Percentiles rank a stretch among this genome's conserved stretches.
These are phyloP conservation scores for Coptodon bakossiorum DNA, from an alignment of 2,113 vertebrate genomes.

Conservation along the genomic window DNA sequence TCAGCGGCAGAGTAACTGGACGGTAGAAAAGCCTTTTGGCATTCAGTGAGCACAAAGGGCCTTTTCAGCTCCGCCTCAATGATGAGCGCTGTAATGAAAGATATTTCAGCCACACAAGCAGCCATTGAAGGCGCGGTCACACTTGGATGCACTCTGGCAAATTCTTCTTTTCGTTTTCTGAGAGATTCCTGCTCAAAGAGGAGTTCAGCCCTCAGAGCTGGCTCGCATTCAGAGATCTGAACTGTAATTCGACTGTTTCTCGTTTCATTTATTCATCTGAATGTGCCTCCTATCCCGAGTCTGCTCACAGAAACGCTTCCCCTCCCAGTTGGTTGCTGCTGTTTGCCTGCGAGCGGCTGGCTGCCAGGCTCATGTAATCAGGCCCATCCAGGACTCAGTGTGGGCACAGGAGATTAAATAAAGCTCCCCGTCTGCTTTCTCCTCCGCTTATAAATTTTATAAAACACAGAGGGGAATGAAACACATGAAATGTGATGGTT, in stretches of 20 bases:
- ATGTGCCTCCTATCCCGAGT: neutral
- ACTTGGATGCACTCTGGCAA: conserved; percentile 23
- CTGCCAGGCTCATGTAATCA: neutral
- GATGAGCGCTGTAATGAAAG: conserved; percentile 35
- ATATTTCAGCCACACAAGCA: conserved; percentile 40
- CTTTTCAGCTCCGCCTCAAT: conserved; percentile 45
- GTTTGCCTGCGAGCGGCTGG: neutral
- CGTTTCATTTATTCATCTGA: neutral
- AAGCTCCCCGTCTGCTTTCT: neutral
- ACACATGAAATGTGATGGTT: neutral
- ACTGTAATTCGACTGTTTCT: neutral
- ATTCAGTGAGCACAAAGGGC: conserved; percentile 49
- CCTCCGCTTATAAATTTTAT: conserved; percentile 1
- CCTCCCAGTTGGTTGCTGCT: neutral
- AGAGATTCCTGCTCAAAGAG: neutral
- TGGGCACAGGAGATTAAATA: conserved; percentile 7
- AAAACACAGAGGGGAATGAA: neutral
- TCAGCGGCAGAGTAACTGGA: conserved; percentile 9
- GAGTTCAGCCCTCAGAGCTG: neutral
- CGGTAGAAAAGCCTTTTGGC: conserved; percentile 21
- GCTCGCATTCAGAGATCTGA: neutral
- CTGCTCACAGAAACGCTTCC: neutral
- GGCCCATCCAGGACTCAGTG: neutral
- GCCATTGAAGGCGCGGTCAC: conserved; percentile 36
- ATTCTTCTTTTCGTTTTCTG: conserved; percentile 16